phyloP scores from a whole-genome alignment of 2,888 invertebrate species.

The Andrena flavipes region DNA sequence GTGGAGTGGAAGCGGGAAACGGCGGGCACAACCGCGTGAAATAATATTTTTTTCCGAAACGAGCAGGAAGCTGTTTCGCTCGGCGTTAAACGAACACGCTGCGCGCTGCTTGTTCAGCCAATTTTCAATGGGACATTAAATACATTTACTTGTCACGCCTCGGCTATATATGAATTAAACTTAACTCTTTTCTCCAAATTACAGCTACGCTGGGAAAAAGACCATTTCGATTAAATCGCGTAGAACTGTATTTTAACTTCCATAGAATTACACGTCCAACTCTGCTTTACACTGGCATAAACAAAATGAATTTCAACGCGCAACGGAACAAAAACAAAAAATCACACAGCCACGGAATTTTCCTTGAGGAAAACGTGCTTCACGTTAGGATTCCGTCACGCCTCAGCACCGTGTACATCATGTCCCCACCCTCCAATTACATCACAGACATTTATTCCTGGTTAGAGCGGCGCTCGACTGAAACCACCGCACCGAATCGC shows the following conservation, averaged over 20 bases:
- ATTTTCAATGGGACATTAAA: not conserved
- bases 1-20: slow-evolving; percentile 16
- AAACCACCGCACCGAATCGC: slow-evolving; percentile 20
- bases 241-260: too few species aligned
- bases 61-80: slow-evolving; percentile 14
- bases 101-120: slow-evolving; percentile 1
- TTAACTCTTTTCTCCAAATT: not conserved
- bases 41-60: slow-evolving; percentile 38
- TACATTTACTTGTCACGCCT: not conserved
- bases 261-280: too few species aligned
- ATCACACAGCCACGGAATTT: not conserved
- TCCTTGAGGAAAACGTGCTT: not conserved
- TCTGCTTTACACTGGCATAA: not conserved
- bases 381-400: not conserved
- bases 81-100: not conserved
- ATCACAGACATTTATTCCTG: slow-evolving; percentile 22
- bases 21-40: not conserved
- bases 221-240: not conserved
- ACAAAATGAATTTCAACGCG: not conserved
- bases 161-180: not conserved
- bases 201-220: not conserved
- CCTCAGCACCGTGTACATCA: not conserved
- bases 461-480: slow-evolving; percentile 11
- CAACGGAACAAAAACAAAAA: not conserved
- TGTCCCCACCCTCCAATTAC: slow-evolving; percentile 32